phyloP scores from a whole-genome alignment of 2,888 invertebrate species.

The Nycteola revayana region DNA sequence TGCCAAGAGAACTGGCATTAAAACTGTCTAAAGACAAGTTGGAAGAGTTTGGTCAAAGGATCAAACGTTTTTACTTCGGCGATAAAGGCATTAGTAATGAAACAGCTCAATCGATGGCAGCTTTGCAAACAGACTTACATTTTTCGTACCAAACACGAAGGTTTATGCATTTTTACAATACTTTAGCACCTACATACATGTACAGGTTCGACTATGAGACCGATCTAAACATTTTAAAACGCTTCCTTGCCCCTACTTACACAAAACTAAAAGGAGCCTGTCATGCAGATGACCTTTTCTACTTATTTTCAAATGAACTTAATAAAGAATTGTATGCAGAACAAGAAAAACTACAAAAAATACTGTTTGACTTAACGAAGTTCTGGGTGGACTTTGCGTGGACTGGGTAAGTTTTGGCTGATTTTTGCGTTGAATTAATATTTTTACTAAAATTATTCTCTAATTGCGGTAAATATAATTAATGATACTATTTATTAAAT shows the following conservation, averaged over 20 bases:
- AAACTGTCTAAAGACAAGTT: constrained; percentile 35
- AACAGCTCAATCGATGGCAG: constrained; percentile 32
- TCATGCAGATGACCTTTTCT: constrained; percentile 74
- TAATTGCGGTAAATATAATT: too few relatives aligned
- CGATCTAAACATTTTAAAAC: constrained; percentile 54
- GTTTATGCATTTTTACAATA: constrained; percentile 45
- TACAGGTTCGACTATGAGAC: constrained; percentile 55
- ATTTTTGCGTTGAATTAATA: too few relatives aligned
- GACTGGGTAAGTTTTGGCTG: constrained; percentile 62
- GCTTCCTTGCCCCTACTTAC: background rate
- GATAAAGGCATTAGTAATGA: constrained; percentile 36
- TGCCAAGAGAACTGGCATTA: constrained; percentile 46
- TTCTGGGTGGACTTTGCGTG: constrained; percentile 73
- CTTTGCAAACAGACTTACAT: constrained; percentile 45
- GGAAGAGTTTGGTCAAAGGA: constrained; percentile 42
- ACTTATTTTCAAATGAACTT: constrained; percentile 58
- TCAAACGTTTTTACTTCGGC: constrained; percentile 49
- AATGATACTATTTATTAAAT: too few relatives aligned
- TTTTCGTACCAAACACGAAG: constrained; percentile 48
- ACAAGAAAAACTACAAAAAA: constrained; percentile 45
- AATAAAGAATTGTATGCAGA: constrained; percentile 52
- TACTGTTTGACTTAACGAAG: constrained; percentile 57
- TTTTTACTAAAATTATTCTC: too few relatives aligned
- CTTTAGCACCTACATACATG: constrained; percentile 41
- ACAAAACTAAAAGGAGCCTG: constrained; percentile 52